Evolutionary conservation across 2,888 invertebrate species (phyloP).

Genomic region (Drosophila testacea): DNA sequence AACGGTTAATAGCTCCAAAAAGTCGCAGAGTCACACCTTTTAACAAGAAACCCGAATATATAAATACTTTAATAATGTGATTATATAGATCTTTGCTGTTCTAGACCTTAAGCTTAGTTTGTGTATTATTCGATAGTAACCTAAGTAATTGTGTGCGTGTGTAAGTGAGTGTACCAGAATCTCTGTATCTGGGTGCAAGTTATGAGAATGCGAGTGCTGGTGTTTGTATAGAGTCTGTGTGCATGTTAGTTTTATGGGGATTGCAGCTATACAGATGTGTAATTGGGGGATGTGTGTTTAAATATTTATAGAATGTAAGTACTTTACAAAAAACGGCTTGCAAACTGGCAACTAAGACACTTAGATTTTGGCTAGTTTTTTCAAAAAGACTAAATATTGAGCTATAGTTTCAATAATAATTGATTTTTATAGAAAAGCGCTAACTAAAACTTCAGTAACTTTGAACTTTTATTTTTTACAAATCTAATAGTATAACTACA

Average conservation of each 20-base stretch:
- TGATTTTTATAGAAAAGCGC: constrained; percentile 62
- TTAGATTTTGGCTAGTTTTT: constrained; percentile 59
- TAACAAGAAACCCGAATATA: background rate
- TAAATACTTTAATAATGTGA: background rate
- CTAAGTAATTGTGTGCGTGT: constrained; percentile 21
- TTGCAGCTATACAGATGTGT: constrained; percentile 54
- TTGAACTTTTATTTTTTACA: constrained; percentile 64
- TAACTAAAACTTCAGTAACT: constrained; percentile 66
- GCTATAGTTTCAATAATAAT: constrained; percentile 36
- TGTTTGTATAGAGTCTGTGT: constrained; percentile 36
- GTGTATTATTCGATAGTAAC: constrained; percentile 9
- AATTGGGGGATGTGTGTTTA: constrained; percentile 18
- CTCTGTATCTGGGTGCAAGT: constrained; percentile 52
- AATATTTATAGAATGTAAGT: constrained; percentile 32
- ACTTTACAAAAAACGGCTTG: constrained; percentile 59
- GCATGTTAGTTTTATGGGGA: constrained; percentile 35
- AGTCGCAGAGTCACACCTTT: background rate
- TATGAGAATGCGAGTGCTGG: constrained; percentile 68
- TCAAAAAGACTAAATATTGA: constrained; percentile 54
- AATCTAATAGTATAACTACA: constrained; percentile 61
- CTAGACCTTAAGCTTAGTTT: background rate
- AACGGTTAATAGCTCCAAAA: background rate
- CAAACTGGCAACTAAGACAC: constrained; percentile 76
- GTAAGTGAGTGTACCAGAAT: constrained; percentile 10
- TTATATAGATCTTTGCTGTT: background rate